These are phyloP conservation scores for Eulemur coronatus DNA, from an alignment of 2,797 vertebrate genomes.

Conservation along the genomic window DNA sequence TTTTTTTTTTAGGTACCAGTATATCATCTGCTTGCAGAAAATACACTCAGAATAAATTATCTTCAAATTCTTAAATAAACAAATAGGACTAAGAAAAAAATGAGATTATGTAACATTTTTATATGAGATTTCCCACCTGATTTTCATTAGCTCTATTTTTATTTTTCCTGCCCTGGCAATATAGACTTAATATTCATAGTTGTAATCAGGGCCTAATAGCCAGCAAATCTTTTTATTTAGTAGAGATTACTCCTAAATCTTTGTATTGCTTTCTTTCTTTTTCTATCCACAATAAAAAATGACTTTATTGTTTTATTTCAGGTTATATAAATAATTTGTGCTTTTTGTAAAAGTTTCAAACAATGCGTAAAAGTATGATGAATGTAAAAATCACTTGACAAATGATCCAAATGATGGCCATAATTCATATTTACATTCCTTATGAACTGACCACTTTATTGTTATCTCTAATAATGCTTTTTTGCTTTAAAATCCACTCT, in stretches of 20 bases:
- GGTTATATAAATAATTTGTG: not conserved
- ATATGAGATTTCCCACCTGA: not conserved
- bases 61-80: not conserved
- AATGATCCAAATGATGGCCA: not conserved
- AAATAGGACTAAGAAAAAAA: not conserved
- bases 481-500: not conserved
- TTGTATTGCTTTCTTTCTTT: not conserved
- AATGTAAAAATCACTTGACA: slow-evolving; percentile 1
- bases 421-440: not conserved
- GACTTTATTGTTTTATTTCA: not conserved
- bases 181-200: slow-evolving; percentile 13
- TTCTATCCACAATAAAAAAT: not conserved
- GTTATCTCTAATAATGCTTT: not conserved
- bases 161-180: not conserved
- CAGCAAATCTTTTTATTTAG: not conserved
- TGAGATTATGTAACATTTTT: not conserved
- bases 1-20: not conserved
- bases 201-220: not conserved
- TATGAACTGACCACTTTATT: not conserved
- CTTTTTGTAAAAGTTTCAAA: not conserved
- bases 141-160: not conserved
- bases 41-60: not conserved
- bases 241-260: not conserved
- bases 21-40: not conserved
- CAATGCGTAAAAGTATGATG: not conserved